Percentiles rank a stretch among this genome's conserved stretches.
phyloP scores from a whole-genome alignment of 2,797 vertebrate genomes.

The Xiphorhynchus erythropygius region DNA sequence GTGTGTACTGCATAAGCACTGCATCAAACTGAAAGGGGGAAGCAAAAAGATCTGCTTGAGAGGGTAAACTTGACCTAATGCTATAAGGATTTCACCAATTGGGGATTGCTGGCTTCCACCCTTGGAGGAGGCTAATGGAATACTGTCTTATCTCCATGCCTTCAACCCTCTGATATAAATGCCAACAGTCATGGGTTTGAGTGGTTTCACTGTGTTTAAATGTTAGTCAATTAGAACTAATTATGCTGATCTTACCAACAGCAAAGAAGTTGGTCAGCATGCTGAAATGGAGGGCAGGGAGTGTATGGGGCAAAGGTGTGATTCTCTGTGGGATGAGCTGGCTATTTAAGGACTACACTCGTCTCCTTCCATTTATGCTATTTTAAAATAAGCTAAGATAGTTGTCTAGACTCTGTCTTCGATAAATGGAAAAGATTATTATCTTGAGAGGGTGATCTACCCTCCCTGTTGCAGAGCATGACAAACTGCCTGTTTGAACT shows the following conservation, averaged over 20 bases:
- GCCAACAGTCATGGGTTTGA: background rate
- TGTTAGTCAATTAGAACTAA: background rate
- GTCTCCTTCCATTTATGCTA: background rate
- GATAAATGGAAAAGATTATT: background rate
- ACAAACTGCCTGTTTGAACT: background rate
- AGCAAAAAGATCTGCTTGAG: background rate
- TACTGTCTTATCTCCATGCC: background rate
- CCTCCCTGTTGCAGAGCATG: background rate
- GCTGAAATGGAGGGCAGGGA: background rate
- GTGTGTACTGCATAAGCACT: background rate
- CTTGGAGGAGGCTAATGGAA: background rate
- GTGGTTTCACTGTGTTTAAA: background rate
- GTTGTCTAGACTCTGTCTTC: background rate
- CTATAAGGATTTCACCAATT: background rate
- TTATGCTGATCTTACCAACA: background rate
- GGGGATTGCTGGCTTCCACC: background rate
- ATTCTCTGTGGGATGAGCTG: background rate
- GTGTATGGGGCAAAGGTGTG: background rate
- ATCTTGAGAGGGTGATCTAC: background rate
- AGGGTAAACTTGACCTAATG: background rate
- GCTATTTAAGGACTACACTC: background rate
- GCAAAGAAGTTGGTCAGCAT: background rate
- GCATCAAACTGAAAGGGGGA: background rate
- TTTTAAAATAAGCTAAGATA: background rate
- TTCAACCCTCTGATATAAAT: background rate